phyloP scores from a whole-genome alignment of 2,113 vertebrate genomes.

The Onychorhynchus coronatus region DNA sequence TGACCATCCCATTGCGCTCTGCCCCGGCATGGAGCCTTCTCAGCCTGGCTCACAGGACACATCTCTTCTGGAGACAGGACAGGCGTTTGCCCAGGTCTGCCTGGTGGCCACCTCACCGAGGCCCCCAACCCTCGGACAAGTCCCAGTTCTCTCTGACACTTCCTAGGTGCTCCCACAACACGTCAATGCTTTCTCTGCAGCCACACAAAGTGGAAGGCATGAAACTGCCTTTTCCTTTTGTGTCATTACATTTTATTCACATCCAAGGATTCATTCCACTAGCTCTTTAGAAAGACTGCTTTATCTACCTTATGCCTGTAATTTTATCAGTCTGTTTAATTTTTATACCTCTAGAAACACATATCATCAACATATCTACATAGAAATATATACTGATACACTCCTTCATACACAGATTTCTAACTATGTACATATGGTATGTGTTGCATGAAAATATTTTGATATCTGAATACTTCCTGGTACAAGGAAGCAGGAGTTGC shows the following conservation, averaged over 20 bases:
- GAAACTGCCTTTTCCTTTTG: neutral
- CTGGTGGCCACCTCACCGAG: neutral
- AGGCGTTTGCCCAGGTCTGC: neutral
- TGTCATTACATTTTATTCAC: neutral
- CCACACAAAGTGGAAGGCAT: fast-evolving
- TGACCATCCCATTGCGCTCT: neutral
- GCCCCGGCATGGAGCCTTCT: fast-evolving
- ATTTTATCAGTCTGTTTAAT: neutral
- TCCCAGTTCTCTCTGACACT: neutral
- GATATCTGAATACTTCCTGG: neutral
- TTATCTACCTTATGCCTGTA: neutral
- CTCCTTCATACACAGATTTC: neutral
- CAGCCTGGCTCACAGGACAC: neutral
- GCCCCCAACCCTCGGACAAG: fast-evolving
- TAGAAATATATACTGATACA: neutral
- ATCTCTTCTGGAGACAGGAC: neutral
- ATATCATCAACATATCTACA: neutral
- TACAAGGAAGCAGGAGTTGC: neutral
- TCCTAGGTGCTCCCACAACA: neutral
- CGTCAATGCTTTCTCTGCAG: neutral
- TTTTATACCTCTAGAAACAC: neutral
- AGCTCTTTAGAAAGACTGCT: neutral
- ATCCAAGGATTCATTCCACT: neutral
- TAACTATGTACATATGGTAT: neutral
- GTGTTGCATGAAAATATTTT: neutral